Evolutionary conservation across 2,888 invertebrate genomes (phyloP), one percentile per base, ranked within the genome.

Genomic region (Gymnocheta viridis): DNA sequence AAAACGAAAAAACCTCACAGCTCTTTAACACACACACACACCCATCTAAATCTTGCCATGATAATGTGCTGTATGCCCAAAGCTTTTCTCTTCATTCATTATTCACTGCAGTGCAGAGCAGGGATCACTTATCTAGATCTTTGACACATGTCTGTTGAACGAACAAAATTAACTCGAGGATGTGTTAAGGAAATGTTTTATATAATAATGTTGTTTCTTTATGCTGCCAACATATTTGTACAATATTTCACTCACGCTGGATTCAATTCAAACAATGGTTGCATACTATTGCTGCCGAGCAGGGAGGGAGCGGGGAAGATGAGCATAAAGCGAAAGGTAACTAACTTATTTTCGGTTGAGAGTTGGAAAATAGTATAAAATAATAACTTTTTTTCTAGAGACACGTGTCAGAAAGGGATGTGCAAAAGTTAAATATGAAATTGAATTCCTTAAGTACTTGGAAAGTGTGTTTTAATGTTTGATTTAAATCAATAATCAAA

Each of bases 91-190:
- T 47, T 1, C 12, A 7, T 51, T 10, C 41, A 1, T 32, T 29
- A 22, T 17, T 49, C 58, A 38, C 49, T 56, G 49, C 44, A 19
- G 22, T 32, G 35, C 19, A 44, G 29, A 32, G 35, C 17, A 56
- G 62, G 72, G 70, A 72, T 72, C 72, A 29, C 56, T 85, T 86
- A 86, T 86, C 86, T 83, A 85, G 86, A 86, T 86, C 82, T 82
- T 35, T 82, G 86, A 80, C 86, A 86, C 85, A 85, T 86, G 86
- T 82, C 86, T 78, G 58, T 81, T 66, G n/a, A 70, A 60, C 47
- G n/a, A 70, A 60, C 47, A 73, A 67, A 72, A 82, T 72, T 79
- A 79, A 79, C 73, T 78, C 47, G 7, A 56, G 69, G 56, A 82
- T 79, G 51, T 79, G 73, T 62, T 60, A 73, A 73, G 82, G 78